Evolutionary conservation across 2,888 invertebrate species (phyloP).

Genomic region (Rhagium mordax): DNA sequence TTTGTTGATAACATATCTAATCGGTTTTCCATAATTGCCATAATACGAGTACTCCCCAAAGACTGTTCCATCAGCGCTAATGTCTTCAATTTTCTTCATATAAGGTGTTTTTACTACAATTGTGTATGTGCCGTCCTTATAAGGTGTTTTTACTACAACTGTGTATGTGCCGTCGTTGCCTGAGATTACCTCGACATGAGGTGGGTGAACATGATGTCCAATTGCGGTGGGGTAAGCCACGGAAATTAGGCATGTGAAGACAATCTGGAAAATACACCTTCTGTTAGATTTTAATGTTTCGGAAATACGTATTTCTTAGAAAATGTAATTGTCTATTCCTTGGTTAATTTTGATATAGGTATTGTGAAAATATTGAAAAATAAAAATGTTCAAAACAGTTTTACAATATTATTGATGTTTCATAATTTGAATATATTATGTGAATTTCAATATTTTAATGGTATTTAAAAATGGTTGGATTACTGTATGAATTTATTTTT

Average conservation of each 20-base stretch:
- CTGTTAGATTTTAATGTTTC: background rate
- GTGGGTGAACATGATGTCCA: background rate
- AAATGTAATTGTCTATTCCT: no score
- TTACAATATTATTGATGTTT: no score
- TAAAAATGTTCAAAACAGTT: no score
- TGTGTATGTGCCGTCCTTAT: background rate
- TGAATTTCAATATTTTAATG: no score
- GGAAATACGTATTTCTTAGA: no score
- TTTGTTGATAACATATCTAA: background rate
- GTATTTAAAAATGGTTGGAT: no score
- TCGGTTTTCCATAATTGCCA: background rate
- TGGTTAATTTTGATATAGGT: no score
- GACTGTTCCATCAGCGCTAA: background rate
- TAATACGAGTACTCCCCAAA: background rate
- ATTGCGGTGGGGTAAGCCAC: background rate
- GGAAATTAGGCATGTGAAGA: background rate
- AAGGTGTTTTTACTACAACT: background rate
- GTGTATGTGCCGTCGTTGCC: background rate
- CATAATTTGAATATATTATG: no score
- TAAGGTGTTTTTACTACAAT: background rate
- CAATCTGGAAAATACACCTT: background rate
- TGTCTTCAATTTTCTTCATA: background rate
- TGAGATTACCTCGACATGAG: background rate
- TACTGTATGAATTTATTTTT: no score
- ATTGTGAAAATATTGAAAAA: no score